phyloP scores from a whole-genome alignment of 2,797 vertebrate species.

The Chelon auratus region DNA sequence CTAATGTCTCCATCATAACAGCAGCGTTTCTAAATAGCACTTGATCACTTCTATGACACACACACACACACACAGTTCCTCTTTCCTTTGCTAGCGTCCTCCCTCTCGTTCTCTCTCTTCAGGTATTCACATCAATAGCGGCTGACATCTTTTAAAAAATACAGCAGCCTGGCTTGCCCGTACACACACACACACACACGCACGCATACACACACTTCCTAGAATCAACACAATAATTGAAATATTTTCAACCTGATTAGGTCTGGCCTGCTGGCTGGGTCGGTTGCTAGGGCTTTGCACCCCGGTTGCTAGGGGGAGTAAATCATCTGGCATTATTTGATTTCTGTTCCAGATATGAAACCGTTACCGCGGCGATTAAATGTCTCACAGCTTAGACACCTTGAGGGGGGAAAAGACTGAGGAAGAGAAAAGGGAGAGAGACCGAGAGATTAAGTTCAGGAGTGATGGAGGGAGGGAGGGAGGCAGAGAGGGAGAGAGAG shows the following conservation, averaged over 20 bases:
- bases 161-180: constrained; percentile 12
- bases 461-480: background rate
- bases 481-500: background rate
- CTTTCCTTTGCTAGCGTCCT: constrained; percentile 9
- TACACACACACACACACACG: background rate
- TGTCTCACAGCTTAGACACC: constrained; percentile 99
- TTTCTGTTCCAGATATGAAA: constrained; percentile 99
- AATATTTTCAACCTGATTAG: constrained; percentile 99
- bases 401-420: constrained; percentile 89
- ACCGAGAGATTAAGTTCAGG: constrained; percentile 68
- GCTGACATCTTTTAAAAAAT: constrained; percentile 46
- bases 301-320: constrained; percentile 99
- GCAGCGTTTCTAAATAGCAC: constrained; percentile 46
- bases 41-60: constrained; percentile 56
- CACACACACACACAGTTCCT: constrained; percentile 9
- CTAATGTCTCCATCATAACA: constrained; percentile 75
- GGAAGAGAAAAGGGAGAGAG: constrained; percentile 74
- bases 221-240: constrained; percentile 99
- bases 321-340: constrained; percentile 99
- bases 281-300: constrained; percentile 99
- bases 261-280: constrained; percentile 96
- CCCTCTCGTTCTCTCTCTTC: constrained; percentile 2
- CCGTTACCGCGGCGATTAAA: constrained; percentile 99
- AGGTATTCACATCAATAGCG: constrained; percentile 44
- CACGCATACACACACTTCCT: constrained; percentile 63